A percentile compares a stretch with the other conserved stretches of the same genome.
These are phyloP conservation scores for Gastrophysa polygoni DNA, from an alignment of 2,888 invertebrate species.

Conservation along the genomic window DNA sequence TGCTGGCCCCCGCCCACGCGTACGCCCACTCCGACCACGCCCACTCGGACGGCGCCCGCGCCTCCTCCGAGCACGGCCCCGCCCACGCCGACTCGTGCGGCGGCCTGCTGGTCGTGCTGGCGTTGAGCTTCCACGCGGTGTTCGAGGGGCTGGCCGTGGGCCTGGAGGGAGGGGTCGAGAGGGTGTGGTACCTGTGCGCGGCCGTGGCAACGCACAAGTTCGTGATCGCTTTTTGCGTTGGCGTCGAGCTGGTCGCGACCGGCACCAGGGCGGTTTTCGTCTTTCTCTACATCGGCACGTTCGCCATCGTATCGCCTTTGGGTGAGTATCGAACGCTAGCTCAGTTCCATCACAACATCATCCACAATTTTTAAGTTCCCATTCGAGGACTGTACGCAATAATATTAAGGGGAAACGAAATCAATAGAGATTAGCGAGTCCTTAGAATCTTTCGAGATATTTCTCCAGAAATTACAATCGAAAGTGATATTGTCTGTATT, in stretches of 20 bases:
- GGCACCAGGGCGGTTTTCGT: constrained; percentile 59
- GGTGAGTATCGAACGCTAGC: constrained; percentile 53
- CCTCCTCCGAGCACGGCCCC: constrained; percentile 37
- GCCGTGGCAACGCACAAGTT: constrained; percentile 73
- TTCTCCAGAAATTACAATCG: too few species aligned
- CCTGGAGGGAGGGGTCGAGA: constrained; percentile 63
- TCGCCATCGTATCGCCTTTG: constrained; percentile 71
- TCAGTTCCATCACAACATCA: too few species aligned
- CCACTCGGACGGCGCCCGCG: constrained; percentile 14
- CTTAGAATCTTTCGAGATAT: too few species aligned
- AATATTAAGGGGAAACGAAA: too few species aligned
- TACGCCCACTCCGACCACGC: constrained; percentile 39
- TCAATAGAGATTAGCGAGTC: too few species aligned
- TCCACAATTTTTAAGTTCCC: too few species aligned
- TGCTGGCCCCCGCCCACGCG: constrained; percentile 44
- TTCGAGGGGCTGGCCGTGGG: constrained; percentile 74
- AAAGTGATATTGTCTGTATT: too few species aligned
- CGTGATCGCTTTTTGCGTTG: constrained; percentile 71
- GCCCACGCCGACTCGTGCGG: constrained; percentile 63
- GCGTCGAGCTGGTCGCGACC: constrained; percentile 66
- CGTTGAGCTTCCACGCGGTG: constrained; percentile 71
- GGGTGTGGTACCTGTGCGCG: constrained; percentile 67
- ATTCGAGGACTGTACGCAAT: too few species aligned
- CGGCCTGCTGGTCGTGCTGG: constrained; percentile 68
- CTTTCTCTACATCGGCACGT: constrained; percentile 65